Evolutionary conservation across 2,888 invertebrate genomes (phyloP), one percentile per base, ranked within the genome.

Genomic region (Nudaria mundana): DNA sequence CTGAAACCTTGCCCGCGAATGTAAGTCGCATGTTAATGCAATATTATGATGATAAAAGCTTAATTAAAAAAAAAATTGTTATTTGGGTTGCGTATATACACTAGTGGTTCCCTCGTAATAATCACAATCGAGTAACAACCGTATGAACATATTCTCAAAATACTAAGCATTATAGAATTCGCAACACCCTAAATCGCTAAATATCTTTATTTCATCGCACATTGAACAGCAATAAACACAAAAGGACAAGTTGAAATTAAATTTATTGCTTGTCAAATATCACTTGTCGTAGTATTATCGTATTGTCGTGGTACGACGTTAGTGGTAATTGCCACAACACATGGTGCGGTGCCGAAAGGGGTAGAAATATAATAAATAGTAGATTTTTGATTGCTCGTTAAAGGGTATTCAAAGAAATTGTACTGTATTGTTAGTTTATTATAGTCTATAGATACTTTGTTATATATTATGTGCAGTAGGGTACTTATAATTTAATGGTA

Each of bases 211-310:
- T 81, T 78, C 74, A 76, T 67, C 65, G 69, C 57, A 71, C 78
- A 80, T 79, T 76, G 69, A 75, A 66, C 71, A 76, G 69, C 73
- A 78, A 76, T 75, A 64, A 71, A 74, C 71, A 81, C 78, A 82
- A 75, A 67, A 59, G 50, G 37, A 67, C 49, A 44, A 61, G 64
- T 70, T 63, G 56, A 74, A 82, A 85, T 82, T 75, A 63, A 83
- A 86, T 87, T 86, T 84, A 84, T 85, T 72, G 74, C 78, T 76
- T 85, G 85, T 83, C 82, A 85, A 79, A 82, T 77, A 73, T 68
- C 82, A 84, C 81, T 85, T 82, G 81, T 81, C 40, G 26, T 75
- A 58, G 61, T 55, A 56, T 64, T 60, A 68, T 77, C 23, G 30
- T 62, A 76, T 76, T 72, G 75, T 75, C 71, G 75, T 63, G 37